Evolutionary conservation across 2,797 vertebrate species (phyloP), one percentile per base, ranked within the genome.

Genomic region (Halcyon chelicuti): DNA sequence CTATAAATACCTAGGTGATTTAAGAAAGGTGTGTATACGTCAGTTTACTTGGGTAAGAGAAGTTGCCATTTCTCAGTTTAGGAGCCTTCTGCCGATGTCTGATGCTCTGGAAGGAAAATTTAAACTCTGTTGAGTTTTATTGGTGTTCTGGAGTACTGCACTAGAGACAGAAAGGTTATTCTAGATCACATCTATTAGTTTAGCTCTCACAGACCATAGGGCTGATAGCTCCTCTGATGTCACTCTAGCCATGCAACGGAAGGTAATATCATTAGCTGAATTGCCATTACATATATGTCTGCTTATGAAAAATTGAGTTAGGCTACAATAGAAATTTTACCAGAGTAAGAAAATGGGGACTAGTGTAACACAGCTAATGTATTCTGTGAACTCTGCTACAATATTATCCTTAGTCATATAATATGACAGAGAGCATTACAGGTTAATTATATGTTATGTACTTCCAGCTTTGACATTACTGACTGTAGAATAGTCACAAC

Each of bases 151-250:
- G 82, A 86, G 51, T 60, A 68, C 83, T 28, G 29, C 44, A 79
- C 42, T 35, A 47, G 60, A 94, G 93, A 83, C 71, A 86, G 73
- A 91, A 94, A 95, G 74, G 57, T 73, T 90, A 76, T 92, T 90
- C 93, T 93, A 94, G 67, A 92, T 79, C 67, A 70, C 0, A 2
- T 82, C 67, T 94, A 94, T 95, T 96, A 90, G 88, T 88, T 94
- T 94, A 97, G 39, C 74, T 85, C 83, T 75, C 3, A 2, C 75
- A 93, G 94, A 94, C 29, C 62, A 49, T 13, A 31, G 67, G 61
- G 65, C 71, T 86, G 55, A 83, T 67, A 92, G 87, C 74, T 76
- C 55, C 60, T 92, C 71, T 96, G 89, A 94, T 92, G 85, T 92
- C 93, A 97, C 84, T 60, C 68, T 46, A 86, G 72, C 74, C n/a